Percentiles rank a stretch among this genome's conserved stretches.
Conservation (phyloP, 2,797 vertebrate genomes). For the Oreonectes daqikongensis region DNA sequence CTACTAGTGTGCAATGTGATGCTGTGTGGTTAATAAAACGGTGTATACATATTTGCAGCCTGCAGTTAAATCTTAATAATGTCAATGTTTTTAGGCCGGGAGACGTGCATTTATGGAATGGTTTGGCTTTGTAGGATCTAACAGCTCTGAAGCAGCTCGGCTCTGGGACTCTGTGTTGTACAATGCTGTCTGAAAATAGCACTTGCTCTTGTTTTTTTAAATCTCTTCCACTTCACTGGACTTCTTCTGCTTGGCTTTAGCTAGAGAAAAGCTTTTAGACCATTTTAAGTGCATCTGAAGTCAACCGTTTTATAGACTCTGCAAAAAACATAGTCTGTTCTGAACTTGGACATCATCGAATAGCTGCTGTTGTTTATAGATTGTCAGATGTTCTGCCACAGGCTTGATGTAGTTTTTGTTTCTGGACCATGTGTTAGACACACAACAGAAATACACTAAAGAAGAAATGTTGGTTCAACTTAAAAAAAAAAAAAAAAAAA, state of each 20-base stretch:
- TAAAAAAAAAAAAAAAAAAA: too few species aligned
- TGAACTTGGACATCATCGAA: slow-evolving; percentile 1
- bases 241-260: slow-evolving; percentile 15
- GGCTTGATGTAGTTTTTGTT: neutral
- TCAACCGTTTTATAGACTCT: slow-evolving; percentile 24
- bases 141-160: slow-evolving; percentile 17
- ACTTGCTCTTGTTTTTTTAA: slow-evolving; percentile 12
- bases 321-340: slow-evolving; percentile 24
- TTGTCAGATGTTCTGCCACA: slow-evolving; percentile 14
- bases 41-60: neutral
- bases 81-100: slow-evolving; percentile 26
- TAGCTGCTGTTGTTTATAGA: neutral
- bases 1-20: neutral
- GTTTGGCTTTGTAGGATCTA: neutral
- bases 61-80: slow-evolving; percentile 15
- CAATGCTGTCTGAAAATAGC: slow-evolving; percentile 40
- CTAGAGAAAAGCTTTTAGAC: slow-evolving; percentile 30
- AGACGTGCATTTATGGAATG: neutral
- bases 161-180: slow-evolving; percentile 20
- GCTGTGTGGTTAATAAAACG: neutral
- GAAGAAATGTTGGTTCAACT: too few species aligned
- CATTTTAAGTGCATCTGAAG: slow-evolving; percentile 33
- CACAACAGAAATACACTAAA: neutral
- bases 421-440: neutral
- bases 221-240: slow-evolving; percentile 35